These are phyloP conservation scores for Chrysomallon squamiferum DNA, from an alignment of 1,140 invertebrate genomes.

Conservation along the genomic window DNA sequence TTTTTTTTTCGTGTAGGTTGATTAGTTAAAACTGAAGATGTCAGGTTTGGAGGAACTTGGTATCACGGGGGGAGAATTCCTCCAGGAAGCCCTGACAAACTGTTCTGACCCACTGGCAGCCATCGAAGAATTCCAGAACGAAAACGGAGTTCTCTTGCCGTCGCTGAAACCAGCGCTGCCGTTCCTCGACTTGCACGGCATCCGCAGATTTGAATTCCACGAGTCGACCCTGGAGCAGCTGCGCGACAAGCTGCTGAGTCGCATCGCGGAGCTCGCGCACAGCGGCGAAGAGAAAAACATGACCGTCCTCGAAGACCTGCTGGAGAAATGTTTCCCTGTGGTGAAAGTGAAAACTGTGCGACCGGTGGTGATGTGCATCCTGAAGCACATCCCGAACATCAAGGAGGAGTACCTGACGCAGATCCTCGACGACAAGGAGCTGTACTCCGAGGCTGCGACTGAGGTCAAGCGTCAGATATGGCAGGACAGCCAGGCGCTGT, in stretches of 20 bases:
- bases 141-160: slow-evolving; percentile 93
- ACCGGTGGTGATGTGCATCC: slow-evolving; percentile 93
- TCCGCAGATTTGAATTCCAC: slow-evolving; percentile 91
- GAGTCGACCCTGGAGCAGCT: slow-evolving; percentile 93
- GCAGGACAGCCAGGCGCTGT: slow-evolving; percentile 95
- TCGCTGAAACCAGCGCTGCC: slow-evolving; percentile 93
- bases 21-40: slow-evolving; percentile 41
- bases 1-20: no score
- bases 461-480: slow-evolving; percentile 98
- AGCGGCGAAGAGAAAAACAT: slow-evolving; percentile 78
- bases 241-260: slow-evolving; percentile 83
- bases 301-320: slow-evolving; percentile 86
- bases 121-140: slow-evolving; percentile 93
- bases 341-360: slow-evolving; percentile 89
- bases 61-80: slow-evolving; percentile 86
- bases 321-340: slow-evolving; percentile 92
- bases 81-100: slow-evolving; percentile 91
- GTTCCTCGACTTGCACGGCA: slow-evolving; percentile 90
- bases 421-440: slow-evolving; percentile 81
- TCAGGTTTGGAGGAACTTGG: slow-evolving; percentile 85
- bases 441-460: slow-evolving; percentile 93
- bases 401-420: slow-evolving; percentile 91
- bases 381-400: slow-evolving; percentile 91
- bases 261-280: slow-evolving; percentile 87
- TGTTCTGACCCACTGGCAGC: slow-evolving; percentile 95